phyloP scores from a whole-genome alignment of 2,888 invertebrate species.

The Machimus rusticus region DNA sequence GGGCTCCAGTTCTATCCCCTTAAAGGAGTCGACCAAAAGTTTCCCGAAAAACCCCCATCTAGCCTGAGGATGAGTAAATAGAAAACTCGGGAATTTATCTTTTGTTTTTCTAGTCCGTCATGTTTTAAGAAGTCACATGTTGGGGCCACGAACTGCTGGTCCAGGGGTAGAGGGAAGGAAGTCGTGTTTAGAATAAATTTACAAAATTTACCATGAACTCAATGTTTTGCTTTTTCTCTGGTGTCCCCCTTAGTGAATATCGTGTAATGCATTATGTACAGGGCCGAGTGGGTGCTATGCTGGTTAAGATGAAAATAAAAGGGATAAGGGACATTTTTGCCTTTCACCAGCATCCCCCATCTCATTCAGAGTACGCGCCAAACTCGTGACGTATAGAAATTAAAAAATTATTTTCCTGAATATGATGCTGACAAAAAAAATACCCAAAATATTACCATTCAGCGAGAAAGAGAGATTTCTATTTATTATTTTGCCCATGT shows the following conservation, averaged over 20 bases:
- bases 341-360: background rate
- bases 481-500: background rate
- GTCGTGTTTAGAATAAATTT: conserved; percentile 12
- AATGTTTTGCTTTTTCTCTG: background rate
- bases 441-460: background rate
- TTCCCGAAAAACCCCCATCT: background rate
- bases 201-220: background rate
- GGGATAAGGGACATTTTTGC: background rate
- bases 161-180: background rate
- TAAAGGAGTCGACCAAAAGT: background rate
- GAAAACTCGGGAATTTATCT: conserved; percentile 6
- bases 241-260: background rate
- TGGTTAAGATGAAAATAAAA: background rate
- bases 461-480: background rate
- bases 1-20: background rate
- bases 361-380: background rate
- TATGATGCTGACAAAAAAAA: background rate
- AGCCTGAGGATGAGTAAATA: background rate
- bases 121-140: conserved; percentile 13
- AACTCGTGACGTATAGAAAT: background rate
- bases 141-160: background rate
- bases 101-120: conserved; percentile 1
- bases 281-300: background rate
- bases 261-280: background rate
- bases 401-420: background rate